Conservation (phyloP, 2,797 vertebrate species). For the Acridotheres tristis region DNA sequence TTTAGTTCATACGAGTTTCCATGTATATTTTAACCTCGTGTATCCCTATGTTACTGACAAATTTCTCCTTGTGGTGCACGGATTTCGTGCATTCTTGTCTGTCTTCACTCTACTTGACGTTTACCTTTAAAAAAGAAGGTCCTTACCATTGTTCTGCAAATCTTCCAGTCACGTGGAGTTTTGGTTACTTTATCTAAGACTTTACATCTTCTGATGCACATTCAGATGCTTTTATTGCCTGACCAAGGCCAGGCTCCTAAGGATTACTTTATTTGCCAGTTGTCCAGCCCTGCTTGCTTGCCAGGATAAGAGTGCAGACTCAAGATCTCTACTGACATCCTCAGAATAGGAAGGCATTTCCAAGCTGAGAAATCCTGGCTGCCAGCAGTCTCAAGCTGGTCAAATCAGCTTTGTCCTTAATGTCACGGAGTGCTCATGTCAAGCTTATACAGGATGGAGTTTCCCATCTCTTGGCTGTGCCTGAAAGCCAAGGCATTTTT, state of each 20-base stretch:
- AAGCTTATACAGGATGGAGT: neutral
- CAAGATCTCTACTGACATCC: neutral
- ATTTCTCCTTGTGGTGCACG: neutral
- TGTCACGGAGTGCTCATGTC: neutral
- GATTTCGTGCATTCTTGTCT: neutral
- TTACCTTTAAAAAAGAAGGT: neutral
- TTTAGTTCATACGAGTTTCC: neutral
- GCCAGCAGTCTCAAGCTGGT: neutral
- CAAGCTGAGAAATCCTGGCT: neutral
- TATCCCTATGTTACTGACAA: neutral
- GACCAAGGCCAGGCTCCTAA: neutral
- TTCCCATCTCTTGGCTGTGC: neutral
- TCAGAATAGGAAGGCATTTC: neutral
- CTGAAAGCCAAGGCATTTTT: neutral
- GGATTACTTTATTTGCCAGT: neutral
- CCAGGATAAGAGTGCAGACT: neutral
- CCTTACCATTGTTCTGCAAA: neutral
- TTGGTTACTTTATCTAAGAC: neutral
- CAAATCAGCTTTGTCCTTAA: neutral
- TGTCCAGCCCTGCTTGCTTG: neutral
- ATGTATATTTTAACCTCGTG: neutral
- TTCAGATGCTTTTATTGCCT: neutral
- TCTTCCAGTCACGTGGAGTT: neutral
- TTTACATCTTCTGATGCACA: neutral
- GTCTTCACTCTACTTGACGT: accelerated